Evolutionary conservation across 2,888 invertebrate species (phyloP), one percentile per base, ranked within the genome.

Genomic region (Diloba caeruleocephala): DNA sequence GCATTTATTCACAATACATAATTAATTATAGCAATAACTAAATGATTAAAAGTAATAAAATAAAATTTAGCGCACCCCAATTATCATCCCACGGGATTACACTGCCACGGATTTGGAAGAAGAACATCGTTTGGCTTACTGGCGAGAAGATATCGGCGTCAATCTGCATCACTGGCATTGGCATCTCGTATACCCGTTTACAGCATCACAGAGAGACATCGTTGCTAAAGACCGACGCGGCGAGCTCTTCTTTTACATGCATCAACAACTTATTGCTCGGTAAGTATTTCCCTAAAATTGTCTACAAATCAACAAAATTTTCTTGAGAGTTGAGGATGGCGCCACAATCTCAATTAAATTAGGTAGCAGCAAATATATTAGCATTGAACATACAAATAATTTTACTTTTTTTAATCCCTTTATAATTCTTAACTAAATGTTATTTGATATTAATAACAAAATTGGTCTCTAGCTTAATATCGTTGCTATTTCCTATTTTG

Each of bases 91-190:
- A 0, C 88, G 94, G 53, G 96, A 97, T 81, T 97, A 95, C 77
- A 96, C 97, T 0, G 97, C 97, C 1, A 96, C 96, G 0, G 96
- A 97, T 82, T 92, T 96, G 25, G 97, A 98, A 73, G 95, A 95
- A 26, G 98, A 98, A 76, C 97, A 98, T 78, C 95, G 96, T 6
- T 79, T 97, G 56, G 96, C 97, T 1, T 98, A 97, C 80, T 98
- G 96, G 92, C 95, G 97, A 2, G 98, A 98, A 87, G 98, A 97
- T 79, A 85, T 96, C 29, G 96, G 96, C n/a, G 89, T 97, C 55
- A 97, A 97, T 85, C 93, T 96, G 25, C 97, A 97, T 80, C 97
- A 97, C 77, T 97, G 96, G 90, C 97, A 97, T 76, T 97, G 97
- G 97, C 97, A 97, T 92, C 92, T 97, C 55, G 96, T 97, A 0